Conservation (phyloP, 2,888 invertebrate genomes). For the Nowickia ferox region DNA sequence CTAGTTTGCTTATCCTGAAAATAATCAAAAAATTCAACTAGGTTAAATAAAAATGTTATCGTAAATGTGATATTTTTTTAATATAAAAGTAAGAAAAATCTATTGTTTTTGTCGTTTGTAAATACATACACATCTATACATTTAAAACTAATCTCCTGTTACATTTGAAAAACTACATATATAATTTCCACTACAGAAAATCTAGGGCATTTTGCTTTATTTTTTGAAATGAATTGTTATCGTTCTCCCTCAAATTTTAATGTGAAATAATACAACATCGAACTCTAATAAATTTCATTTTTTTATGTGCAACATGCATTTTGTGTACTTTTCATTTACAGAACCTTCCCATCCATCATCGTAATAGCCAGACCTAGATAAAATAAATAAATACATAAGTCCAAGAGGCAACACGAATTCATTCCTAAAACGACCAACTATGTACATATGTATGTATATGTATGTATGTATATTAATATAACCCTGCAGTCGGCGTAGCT, state of each 20-base stretch:
- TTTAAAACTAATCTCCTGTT: not conserved
- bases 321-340: constrained; percentile 38
- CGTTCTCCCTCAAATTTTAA: constrained; percentile 4
- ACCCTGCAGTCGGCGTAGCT: too few species aligned
- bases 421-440: constrained; percentile 27
- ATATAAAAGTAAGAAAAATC: not conserved
- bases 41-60: not conserved
- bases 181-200: not conserved
- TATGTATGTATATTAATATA: too few species aligned
- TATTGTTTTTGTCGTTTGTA: not conserved
- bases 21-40: not conserved
- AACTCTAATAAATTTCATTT: constrained; percentile 32
- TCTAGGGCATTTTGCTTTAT: not conserved
- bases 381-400: constrained; percentile 20
- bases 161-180: not conserved
- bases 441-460: too few species aligned
- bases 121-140: not conserved
- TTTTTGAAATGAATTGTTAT: not conserved
- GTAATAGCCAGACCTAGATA: constrained; percentile 41
- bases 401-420: constrained; percentile 4
- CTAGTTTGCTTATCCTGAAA: not conserved
- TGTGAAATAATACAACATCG: constrained; percentile 14
- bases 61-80: not conserved
- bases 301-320: not conserved
- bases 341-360: constrained; percentile 26